Percentiles rank a stretch among this genome's conserved stretches.
phyloP scores from a whole-genome alignment of 1,140 invertebrate species.

The Chymomyza costata region DNA sequence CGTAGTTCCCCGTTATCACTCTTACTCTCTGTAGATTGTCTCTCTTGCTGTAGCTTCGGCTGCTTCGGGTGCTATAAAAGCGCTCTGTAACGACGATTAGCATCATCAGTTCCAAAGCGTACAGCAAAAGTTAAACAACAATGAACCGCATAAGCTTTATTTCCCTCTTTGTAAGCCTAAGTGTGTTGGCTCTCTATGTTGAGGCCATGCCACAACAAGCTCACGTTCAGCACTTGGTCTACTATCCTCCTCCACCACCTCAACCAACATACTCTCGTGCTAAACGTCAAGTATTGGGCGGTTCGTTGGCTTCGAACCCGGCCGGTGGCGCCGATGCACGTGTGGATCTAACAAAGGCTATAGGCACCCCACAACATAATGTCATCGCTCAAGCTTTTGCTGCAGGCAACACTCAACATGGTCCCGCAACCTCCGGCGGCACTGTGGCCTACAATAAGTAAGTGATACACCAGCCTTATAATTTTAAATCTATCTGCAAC shows the following conservation, averaged over 20 bases:
- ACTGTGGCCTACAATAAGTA: conserved; percentile 50
- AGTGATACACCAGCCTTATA: conserved; percentile 14
- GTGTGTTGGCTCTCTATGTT: conserved; percentile 10
- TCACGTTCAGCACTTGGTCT: conserved; percentile 14
- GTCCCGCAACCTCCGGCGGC: conserved; percentile 35
- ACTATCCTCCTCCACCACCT: conserved; percentile 41
- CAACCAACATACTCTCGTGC: conserved; percentile 15
- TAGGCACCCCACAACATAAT: conserved; percentile 46
- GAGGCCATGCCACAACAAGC: conserved; percentile 24
- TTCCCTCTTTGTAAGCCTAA: conserved; percentile 21
- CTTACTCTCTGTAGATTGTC: too few relatives aligned
- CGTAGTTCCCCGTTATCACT: too few relatives aligned
- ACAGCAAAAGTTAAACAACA: too few relatives aligned
- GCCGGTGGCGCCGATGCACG: conserved; percentile 49
- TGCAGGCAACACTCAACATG: conserved; percentile 47
- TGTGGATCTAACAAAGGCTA: conserved; percentile 39
- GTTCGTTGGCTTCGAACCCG: conserved; percentile 42
- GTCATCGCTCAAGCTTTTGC: conserved; percentile 50
- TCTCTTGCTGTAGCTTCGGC: too few relatives aligned
- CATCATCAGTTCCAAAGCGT: too few relatives aligned
- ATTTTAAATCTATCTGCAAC: too few relatives aligned
- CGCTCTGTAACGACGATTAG: too few relatives aligned
- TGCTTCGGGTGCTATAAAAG: too few relatives aligned
- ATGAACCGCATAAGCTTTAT: too few relatives aligned
- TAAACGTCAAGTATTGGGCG: conserved; percentile 48